Evolutionary conservation across 2,888 invertebrate species (phyloP), one percentile per base, ranked within the genome.

Genomic region (Thelaira solivaga): DNA sequence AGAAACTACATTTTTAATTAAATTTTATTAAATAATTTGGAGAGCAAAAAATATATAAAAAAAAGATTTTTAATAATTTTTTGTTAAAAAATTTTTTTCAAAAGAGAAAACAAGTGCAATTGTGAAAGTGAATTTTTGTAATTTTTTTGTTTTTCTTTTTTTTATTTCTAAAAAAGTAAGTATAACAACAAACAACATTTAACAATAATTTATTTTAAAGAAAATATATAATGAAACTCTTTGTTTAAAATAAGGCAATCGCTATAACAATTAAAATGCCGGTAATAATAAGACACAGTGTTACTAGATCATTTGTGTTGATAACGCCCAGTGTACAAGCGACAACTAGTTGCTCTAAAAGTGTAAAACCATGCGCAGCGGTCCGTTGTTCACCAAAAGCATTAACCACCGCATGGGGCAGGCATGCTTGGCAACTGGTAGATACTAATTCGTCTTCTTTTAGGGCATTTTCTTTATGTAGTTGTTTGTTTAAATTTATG

Each of bases 311-410:
- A 90, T 93, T 89, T 84, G 93, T 92, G 86, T 93, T 92, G 76
- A 88, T 84, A 88, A 94, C 90, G 86, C 93, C 93, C 90, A 93
- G 93, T 85, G 93, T 92, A 90, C 93, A 94, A 92, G 94, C 93
- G 91, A 94, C 90, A 90, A 93, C 91, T 90, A 94, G 89, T 87
- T 92, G 92, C 90, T 93, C 87, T 76, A 88, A 83, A 78, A 87
- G 84, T 67, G 88, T 87, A 83, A 86, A 84, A 67, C 84, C 82
- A 81, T 86, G 83, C 67, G 83, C 83, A 74, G 81, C 77, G 45
- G 80, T 77, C 16, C 86, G 86, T 45, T 82, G 72, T 80, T 88
- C 88, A 64, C 87, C 88, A 55, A 88, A 83, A 7, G 87, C 80
- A 24, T 86, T 85, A 16, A 87, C 62, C 47, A 80, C 26, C 7